Base-by-base conservation (phyloP, 2,888 invertebrate species). In the Platerodrilus igneus region DNA sequence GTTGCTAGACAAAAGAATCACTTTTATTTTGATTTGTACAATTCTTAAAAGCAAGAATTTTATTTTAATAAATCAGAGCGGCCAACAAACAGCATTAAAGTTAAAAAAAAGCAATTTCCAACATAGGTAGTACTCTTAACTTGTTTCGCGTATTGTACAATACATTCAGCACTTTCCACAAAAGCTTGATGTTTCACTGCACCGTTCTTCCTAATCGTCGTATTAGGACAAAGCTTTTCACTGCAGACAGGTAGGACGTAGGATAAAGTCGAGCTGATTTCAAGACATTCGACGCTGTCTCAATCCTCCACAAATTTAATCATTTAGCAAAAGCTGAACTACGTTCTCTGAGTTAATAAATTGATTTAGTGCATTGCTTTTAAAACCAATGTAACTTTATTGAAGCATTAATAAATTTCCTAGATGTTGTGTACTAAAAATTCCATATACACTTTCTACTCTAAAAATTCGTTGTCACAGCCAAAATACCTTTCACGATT, bases 281-380 rank as follows among this genome's bases (percentile, higher is more conserved):
- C 56, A 55, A 48, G 53, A 51, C 41, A 51, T 47, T 52, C 45
- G 35, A 35, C 50, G 44, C 52, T 41, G 51, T 56, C 55, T 56
- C 55, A 55, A 54, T 56, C 52, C 51, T 55, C 54, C 52, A 56
- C 49, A 55, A 56, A 57, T 55, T 57, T 57, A 55, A 57, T 56
- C 55, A 55, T 50, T 48, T 49, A 47, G 43, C 39, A 39, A 37
- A 39, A 41, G 42, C 51, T 54, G 54, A 57, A 55, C 55, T 57
- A 56, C 48, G 53, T 52, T 56, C 53, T 49, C 20, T 35, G 11
- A 33, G 36, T 36, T 33, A 28, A 44, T 25, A 37, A 29, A 20
- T 41, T 37, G 30, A 25, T 32, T 41, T 37, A 37, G 25, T 28
- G 15, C 25, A 20, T 11, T 39, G 35, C 41, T 37, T 47, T 34